These are phyloP conservation scores for Operophtera brumata DNA, from an alignment of 2,888 invertebrate species.

Conservation along the genomic window DNA sequence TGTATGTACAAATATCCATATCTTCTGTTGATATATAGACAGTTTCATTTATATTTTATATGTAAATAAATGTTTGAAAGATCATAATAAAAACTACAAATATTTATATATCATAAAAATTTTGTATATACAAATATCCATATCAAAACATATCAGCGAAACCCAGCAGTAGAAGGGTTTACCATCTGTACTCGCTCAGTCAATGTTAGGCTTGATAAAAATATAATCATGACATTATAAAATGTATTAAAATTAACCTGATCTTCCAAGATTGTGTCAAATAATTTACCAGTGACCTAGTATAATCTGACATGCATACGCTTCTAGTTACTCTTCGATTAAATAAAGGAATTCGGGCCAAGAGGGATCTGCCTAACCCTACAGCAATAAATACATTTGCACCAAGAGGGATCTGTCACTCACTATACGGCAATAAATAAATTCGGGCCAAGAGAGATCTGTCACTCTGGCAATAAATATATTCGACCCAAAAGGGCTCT, in stretches of 20 bases:
- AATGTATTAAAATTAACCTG: conserved; percentile 6
- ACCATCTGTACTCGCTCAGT: not conserved
- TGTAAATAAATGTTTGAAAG: too few species aligned
- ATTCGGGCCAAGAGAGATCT: too few species aligned
- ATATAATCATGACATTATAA: conserved; percentile 24
- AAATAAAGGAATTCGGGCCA: not conserved
- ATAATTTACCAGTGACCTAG: conserved; percentile 13
- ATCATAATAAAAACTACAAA: too few species aligned
- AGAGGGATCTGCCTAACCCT: not conserved
- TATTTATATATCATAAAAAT: too few species aligned
- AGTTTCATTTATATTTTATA: too few species aligned
- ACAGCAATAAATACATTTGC: too few species aligned
- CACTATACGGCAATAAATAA: too few species aligned
- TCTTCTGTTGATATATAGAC: too few species aligned
- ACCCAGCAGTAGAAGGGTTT: conserved; percentile 2
- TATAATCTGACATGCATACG: not conserved
- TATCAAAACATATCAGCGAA: conserved; percentile 18
- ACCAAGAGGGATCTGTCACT: too few species aligned
- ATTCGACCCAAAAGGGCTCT: too few species aligned
- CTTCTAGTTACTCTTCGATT: conserved; percentile 3
- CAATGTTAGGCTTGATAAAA: conserved; percentile 10
- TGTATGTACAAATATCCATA: conserved; percentile 1
- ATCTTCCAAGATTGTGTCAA: conserved; percentile 29
- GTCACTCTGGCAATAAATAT: too few species aligned
- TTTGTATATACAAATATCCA: not conserved